Evolutionary conservation across 1,140 invertebrate genomes (phyloP), one percentile per base, ranked within the genome.

Genomic region (Apis dorsata): DNA sequence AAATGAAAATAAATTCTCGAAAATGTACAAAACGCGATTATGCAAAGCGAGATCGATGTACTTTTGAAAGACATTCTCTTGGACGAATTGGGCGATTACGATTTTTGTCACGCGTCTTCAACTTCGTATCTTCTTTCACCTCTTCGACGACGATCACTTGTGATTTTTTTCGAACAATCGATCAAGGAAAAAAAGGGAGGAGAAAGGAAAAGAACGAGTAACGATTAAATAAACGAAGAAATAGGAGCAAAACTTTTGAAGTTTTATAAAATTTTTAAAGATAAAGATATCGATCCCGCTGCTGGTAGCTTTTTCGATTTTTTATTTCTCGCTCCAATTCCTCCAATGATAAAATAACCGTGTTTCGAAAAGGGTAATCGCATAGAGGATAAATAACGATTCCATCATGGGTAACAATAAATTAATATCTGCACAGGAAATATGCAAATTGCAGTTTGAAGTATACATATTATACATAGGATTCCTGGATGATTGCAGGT

Each of bases 121-220:
- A 1, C 77, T 24, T 28, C n/a, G 13, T 15, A 51, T 24, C 28
- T 49, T 83, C 51, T 79, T 80, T 73, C 69, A 79, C 70, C 77
- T 70, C 77, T 74, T 84, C 70, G 17, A 73, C 60, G 68, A 55
- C 10, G 3, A 24, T 71, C 44, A 12, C 34, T 69, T 24, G 77
- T 53, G 24, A 60, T 84, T 79, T 80, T 68, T 77, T 62, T 57
- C 34, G 7, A 21, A 34, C 12, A 53, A 21, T 12, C 7, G 12
- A 17, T 49, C 21, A 34, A 44, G 17, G 44, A 59, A 19, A 2
- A 2, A 55, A 71, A n/a, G n/a, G 17, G 49, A 12, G 2, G 28
- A 28, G 28, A 2, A 1, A 3, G 3, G 7, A 11, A 17, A 49
- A 17, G 15, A 24, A 24, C 4, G 19, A 3, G 3, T 51, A 28